Conservation (phyloP, 2,797 vertebrate species). For the Pseudomugil tenellus region DNA sequence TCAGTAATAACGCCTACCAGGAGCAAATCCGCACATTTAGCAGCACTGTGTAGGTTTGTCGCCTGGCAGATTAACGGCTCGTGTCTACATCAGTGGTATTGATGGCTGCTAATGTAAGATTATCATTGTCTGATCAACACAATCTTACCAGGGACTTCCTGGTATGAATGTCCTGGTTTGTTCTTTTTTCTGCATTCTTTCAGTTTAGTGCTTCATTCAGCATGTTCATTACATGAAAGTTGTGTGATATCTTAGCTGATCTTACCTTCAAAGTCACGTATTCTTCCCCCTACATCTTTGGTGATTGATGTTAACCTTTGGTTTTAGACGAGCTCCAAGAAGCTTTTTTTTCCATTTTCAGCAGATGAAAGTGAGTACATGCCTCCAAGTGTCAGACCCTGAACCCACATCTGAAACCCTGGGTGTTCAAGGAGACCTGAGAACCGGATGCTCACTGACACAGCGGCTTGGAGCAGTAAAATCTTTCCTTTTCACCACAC, state of each 20-base stretch:
- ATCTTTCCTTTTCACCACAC: conserved; percentile 10
- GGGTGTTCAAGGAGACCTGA: conserved; percentile 11
- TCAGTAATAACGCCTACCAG: no score
- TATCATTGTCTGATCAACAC: background rate
- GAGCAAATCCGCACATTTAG: no score
- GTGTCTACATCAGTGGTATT: background rate
- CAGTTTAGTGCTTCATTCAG: background rate
- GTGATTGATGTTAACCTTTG: background rate
- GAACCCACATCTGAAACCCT: background rate
- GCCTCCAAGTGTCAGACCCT: background rate
- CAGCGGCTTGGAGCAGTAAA: conserved; percentile 16
- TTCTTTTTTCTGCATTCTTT: background rate
- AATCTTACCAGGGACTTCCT: background rate
- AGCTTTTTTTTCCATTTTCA: conserved; percentile 1
- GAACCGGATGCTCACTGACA: conserved; percentile 10
- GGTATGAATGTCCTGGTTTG: background rate
- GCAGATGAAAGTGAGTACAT: conserved; percentile 3
- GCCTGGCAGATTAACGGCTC: background rate
- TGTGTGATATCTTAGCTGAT: background rate
- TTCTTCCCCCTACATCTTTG: background rate
- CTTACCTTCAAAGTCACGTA: background rate
- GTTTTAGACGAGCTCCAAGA: background rate
- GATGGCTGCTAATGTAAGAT: background rate
- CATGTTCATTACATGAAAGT: background rate
- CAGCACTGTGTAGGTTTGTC: background rate